Evolutionary conservation across 92 coral and sea anemone genomes (phyloP), one percentile per base, ranked within the genome.

Genomic region (Blastomussa wellsi): DNA sequence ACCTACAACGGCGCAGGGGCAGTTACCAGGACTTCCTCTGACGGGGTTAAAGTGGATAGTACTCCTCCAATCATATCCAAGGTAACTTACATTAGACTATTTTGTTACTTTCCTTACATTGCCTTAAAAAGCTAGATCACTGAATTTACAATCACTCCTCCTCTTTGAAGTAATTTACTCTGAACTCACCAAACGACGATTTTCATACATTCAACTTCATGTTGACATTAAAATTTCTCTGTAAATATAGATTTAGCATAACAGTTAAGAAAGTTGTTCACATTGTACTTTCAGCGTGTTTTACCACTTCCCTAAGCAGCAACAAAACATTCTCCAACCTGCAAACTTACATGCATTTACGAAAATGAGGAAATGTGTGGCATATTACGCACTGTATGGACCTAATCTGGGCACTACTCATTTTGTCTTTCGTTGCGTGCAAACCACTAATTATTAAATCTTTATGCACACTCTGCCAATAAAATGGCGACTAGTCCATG

Each of bases 1-100:
- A 93, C 86, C 19, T 86, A 82, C 62, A 96, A 94, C 39, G 95
- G 94, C 28, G 99, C 95, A 2, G 98, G 98, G 5, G 95, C 92
- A 22, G 79, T 88, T 77, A 89, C 98, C 3, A 90, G 90, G 26
- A 39, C 86, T 32, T 88, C 90, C 35, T 92, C 99, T 5, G 93
- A 96, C 72, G 99, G 99, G 31, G 93, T 94, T 9, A 32, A 74
- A 77, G 93, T 96, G 22, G 99, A 96, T 47, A 86, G 76, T 83
- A 89, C 97, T 31, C 90, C 98, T 74, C 99, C 99, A 33, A 84
- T 88, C 32, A 67, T 91, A 1, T 88, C 77, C 14, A 78, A 91
- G 95, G 99, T 96, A 86, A 85, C 76, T 29, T 8, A 1, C 13
- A 24, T 28, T 24, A 36, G 29, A 57, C 28, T 26, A 62, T 62